Base-by-base conservation (phyloP, 2,113 vertebrate species). In the Hypomesus transpacificus region DNA sequence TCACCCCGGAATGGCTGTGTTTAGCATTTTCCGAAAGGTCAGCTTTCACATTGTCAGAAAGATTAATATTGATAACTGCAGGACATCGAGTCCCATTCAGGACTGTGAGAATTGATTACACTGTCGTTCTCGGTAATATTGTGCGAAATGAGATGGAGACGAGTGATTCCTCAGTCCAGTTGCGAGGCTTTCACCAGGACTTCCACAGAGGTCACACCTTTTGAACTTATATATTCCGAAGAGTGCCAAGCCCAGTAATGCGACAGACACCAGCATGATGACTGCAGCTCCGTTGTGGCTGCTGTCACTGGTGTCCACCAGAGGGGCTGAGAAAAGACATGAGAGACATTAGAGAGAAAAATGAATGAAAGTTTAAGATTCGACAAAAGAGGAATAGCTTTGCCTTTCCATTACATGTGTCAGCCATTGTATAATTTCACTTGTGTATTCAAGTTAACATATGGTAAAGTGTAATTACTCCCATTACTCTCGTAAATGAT, bases 11-110 rank as follows among this genome's bases (percentile, higher is more conserved):
- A 87, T 81, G 84, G 82, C 80, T 85, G 86, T 89, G 85, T 90
- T 91, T 89, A 91, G 87, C 89, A 92, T 91, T 92, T 46, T 89
- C 76, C 54, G 7, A 92, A 92, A 89, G 89, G 88, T 90, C 88
- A 90, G 77, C 80, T 80, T 85, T 86, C 86, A 85, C 87, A 85
- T 88, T 89, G 85, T 87, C 87, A 88, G 87, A 84, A 82, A 83
- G 88, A 90, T 90, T 87, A 91, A 89, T 90, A 90, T 89, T 90
- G 89, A 91, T 91, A 91, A 88, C 87, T 86, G 88, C 85, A 86
- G 84, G 87, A 85, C 84, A 84, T 75, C 87, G 88, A 87, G 86
- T 89, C 84, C 79, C 85, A 86, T 88, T 89, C 83, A 78, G 80
- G 69, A 66, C 82, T 84, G 52, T 18, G 77, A 82, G 84, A 87